A percentile compares a stretch with the other conserved stretches of the same genome.
Evolutionary conservation across 2,797 vertebrate genomes (phyloP).

Genomic region (Xenopus petersii): DNA sequence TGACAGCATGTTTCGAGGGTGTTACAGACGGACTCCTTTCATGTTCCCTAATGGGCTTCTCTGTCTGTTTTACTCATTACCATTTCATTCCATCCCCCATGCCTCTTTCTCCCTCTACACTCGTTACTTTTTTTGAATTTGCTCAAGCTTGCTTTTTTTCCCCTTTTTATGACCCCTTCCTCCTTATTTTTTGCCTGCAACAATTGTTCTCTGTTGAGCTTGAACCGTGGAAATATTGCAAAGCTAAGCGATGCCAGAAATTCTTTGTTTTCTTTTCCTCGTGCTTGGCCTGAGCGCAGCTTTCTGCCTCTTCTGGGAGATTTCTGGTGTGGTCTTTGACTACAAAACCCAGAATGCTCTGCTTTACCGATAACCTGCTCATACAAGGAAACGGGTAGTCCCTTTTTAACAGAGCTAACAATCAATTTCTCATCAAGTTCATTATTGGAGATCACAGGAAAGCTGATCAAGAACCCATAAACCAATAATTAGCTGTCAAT

Average conservation of each 20-base stretch:
- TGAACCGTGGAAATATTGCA: constrained; percentile 17
- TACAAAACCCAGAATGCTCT: constrained; percentile 33
- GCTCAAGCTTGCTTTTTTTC: constrained; percentile 8
- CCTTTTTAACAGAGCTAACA: background rate
- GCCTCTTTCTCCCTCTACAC: background rate
- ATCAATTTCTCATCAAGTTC: background rate
- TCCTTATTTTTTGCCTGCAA: constrained; percentile 8
- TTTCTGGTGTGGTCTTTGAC: constrained; percentile 24
- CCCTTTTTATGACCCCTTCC: constrained; percentile 31
- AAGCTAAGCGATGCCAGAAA: constrained; percentile 17
- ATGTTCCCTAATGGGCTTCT: constrained; percentile 39
- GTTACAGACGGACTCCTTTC: constrained; percentile 40
- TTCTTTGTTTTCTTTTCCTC: constrained; percentile 32
- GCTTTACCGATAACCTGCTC: background rate
- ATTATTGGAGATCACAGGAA: background rate
- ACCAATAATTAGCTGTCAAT: background rate
- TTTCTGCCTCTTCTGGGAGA: background rate
- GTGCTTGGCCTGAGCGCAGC: background rate
- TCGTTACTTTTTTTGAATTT: constrained; percentile 20
- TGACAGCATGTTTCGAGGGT: constrained; percentile 36
- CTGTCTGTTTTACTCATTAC: constrained; percentile 42
- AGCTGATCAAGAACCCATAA: background rate
- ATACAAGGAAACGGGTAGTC: too few species aligned
- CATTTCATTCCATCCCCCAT: constrained; percentile 1
- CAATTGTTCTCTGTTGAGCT: constrained; percentile 28